Base-by-base conservation (phyloP, 2,113 vertebrate genomes). In the Sorex araneus region DNA sequence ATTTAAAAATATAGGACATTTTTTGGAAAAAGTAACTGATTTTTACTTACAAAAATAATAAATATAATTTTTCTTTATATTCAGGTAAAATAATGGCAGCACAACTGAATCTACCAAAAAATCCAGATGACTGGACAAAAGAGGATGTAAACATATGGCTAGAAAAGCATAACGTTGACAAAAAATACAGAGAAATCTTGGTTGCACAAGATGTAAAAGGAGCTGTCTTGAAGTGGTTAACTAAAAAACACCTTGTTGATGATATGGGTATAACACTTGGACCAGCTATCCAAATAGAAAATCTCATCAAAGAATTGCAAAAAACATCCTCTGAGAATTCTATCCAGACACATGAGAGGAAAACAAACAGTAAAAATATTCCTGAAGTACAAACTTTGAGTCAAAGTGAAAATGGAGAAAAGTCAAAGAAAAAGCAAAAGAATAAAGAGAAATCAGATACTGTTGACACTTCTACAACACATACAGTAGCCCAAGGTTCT, bases 131-230 rank as follows among this genome's bases (percentile, higher is more conserved):
- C 34, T 98, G 98, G 98, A 98, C 97, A 16, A 98, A 97, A 97
- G 97, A 98, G 7, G 83, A 98, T 82, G 98, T 98, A 25, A 97
- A 93, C 95, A 30, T 90, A 50, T 98, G 98, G 98, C 83, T 98
- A 83, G 45, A 97, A 81, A 88, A 94, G 45, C 96, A 97, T 71
- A 97, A 96, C 28, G 94, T 98, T 87, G 87, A 97, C 30, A 23
- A 85, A 81, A 97, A 97, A 92, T 85, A 97, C 79, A 97, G 97
- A 23, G 73, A 98, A 69, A 97, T 89, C 25, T 96, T 98, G 12
- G 50, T 47, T 32, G 71, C 92, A 3, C 87, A 98, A 96, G 97
- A 98, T 2, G 95, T 98, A n/a, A 94, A 87, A 67, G 98, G 98
- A 69, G 83, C 77, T 36, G 79, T 84, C 81, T 95, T 98, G 57